Conservation (phyloP, 2,888 invertebrate species). For the Barypeithes pellucidus region DNA sequence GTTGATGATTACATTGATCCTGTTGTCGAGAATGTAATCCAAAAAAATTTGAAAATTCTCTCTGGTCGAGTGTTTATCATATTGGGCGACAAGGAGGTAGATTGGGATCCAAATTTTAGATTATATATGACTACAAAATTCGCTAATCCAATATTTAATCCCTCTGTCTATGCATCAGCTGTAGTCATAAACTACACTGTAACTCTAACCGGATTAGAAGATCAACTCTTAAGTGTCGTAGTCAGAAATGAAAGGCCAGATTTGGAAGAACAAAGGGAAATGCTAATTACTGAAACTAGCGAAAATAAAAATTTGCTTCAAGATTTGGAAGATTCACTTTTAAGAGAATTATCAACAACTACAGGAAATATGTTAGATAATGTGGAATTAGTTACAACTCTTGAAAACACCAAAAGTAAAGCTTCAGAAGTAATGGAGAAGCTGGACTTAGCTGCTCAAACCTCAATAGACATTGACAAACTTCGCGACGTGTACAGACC, state of each 20-base stretch:
- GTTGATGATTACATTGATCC: slow-evolving; percentile 95
- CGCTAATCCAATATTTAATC: slow-evolving; percentile 90
- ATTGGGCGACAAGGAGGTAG: slow-evolving; percentile 91
- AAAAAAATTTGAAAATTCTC: slow-evolving; percentile 86
- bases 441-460: slow-evolving; percentile 82
- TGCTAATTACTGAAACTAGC: slow-evolving; percentile 87
- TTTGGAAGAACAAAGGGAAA: slow-evolving; percentile 89
- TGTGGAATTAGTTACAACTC: slow-evolving; percentile 85
- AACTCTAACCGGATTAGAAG: slow-evolving; percentile 89
- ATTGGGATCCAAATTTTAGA: slow-evolving; percentile 89
- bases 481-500: slow-evolving; percentile 89
- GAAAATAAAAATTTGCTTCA: slow-evolving; percentile 89
- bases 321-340: slow-evolving; percentile 87
- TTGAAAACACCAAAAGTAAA: slow-evolving; percentile 92
- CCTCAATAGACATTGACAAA: slow-evolving; percentile 86
- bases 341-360: slow-evolving; percentile 88
- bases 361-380: slow-evolving; percentile 96
- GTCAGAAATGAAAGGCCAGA: slow-evolving; percentile 91
- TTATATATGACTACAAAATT: slow-evolving; percentile 93
- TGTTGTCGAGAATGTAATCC: slow-evolving; percentile 89
- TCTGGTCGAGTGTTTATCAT: slow-evolving; percentile 87
- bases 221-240: slow-evolving; percentile 91
- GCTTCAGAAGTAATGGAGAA: slow-evolving; percentile 88
- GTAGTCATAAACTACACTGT: slow-evolving; percentile 94
- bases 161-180: slow-evolving; percentile 89